Evolutionary conservation across 2,797 vertebrate species (phyloP).

Genomic region (Catamblyrhynchus diadema): DNA sequence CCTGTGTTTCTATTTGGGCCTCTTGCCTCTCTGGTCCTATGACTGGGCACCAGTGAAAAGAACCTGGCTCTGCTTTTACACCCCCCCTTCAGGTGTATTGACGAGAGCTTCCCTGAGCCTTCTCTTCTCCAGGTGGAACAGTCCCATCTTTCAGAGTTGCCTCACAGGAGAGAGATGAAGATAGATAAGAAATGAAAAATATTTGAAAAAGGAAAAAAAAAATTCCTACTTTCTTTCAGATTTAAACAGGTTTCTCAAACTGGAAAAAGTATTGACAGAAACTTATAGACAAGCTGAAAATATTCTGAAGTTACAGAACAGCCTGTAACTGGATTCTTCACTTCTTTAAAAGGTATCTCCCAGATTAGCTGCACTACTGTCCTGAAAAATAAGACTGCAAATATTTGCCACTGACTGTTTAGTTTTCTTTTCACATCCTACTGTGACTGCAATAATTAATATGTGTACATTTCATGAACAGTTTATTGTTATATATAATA

Average conservation of each 20-base stretch:
- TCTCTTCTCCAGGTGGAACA: not conserved
- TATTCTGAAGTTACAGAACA: not conserved
- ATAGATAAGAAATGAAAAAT: not conserved
- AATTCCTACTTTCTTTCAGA: not conserved
- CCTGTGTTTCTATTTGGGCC: not conserved
- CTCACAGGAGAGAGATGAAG: not conserved
- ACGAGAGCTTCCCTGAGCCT: not conserved
- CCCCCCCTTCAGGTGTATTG: rapidly evolving
- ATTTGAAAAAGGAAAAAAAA: not conserved
- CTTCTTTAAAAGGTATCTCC: not conserved
- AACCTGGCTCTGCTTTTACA: not conserved
- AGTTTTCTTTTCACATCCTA: not conserved
- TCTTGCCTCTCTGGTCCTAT: not conserved
- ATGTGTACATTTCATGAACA: not conserved
- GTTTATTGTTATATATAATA: not conserved
- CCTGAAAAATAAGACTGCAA: not conserved
- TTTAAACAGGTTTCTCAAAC: not conserved
- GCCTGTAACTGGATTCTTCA: not conserved
- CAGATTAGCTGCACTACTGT: not conserved
- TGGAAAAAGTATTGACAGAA: not conserved
- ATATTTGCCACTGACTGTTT: not conserved
- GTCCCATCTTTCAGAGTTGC: not conserved
- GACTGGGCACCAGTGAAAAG: not conserved
- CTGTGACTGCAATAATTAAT: not conserved
- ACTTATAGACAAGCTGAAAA: not conserved